phyloP scores from a whole-genome alignment of 2,888 invertebrate genomes.

The Oligia fasciuncula region DNA sequence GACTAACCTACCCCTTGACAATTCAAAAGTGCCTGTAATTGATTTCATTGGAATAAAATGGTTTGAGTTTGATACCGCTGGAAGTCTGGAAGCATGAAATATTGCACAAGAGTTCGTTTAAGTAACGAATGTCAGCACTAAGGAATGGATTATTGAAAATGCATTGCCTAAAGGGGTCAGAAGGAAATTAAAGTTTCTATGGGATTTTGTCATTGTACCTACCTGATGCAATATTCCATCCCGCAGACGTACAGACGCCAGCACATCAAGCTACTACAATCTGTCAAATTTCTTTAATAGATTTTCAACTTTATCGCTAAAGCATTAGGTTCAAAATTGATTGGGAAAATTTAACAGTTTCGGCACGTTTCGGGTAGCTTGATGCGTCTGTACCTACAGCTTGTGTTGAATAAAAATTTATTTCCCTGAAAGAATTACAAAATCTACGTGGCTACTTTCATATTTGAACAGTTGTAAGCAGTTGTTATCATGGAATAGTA shows the following conservation, averaged over 20 bases:
- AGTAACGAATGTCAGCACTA: not conserved
- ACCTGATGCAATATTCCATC: not conserved
- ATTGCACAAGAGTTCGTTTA: not conserved
- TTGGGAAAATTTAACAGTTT: no score
- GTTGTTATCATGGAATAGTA: not conserved
- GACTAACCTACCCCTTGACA: not conserved
- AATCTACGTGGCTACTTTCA: not conserved
- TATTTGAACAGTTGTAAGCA: not conserved
- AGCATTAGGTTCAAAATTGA: no score
- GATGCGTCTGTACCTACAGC: not conserved
- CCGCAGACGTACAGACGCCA: not conserved
- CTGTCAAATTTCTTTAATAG: no score
- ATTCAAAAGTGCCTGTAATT: not conserved
- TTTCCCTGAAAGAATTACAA: not conserved
- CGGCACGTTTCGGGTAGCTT: no score
- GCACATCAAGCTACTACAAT: no score
- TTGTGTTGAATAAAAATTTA: not conserved
- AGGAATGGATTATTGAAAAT: not conserved
- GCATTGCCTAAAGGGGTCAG: not conserved
- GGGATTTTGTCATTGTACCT: not conserved
- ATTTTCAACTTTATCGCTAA: no score
- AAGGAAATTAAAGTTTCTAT: not conserved
- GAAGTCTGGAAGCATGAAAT: not conserved
- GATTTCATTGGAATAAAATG: not conserved
- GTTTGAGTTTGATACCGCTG: not conserved